A percentile compares a stretch with the other conserved stretches of the same genome.
Conservation (phyloP, 2,888 invertebrate genomes). For the Galeruca laticollis region DNA sequence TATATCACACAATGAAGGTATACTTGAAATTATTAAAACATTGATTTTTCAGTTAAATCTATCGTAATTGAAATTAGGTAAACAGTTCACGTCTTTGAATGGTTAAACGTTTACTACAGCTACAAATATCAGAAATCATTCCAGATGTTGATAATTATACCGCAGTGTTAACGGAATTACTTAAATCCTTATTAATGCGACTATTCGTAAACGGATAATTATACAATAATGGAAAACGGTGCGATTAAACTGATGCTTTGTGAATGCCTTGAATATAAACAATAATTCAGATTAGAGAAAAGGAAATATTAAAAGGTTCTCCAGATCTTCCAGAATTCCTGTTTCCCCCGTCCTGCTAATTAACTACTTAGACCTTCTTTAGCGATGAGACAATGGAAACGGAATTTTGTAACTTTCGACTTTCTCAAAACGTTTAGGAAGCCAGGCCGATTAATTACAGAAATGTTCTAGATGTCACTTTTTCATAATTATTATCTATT, state of each 20-base stretch:
- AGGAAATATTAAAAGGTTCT: constrained; percentile 37
- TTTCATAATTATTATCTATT: constrained; percentile 44
- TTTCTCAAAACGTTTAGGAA: constrained; percentile 49
- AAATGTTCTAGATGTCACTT: constrained; percentile 50
- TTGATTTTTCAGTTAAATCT: not conserved
- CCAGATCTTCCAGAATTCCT: constrained; percentile 40
- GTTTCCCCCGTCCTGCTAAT: constrained; percentile 52
- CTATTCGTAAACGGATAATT: constrained; percentile 35
- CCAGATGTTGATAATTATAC: constrained; percentile 29
- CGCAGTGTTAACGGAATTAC: constrained; percentile 30
- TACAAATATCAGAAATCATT: constrained; percentile 18
- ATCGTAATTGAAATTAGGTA: constrained; percentile 22
- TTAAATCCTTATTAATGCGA: constrained; percentile 28
- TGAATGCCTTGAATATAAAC: constrained; percentile 37
- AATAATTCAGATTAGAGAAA: constrained; percentile 39
- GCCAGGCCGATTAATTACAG: constrained; percentile 50
- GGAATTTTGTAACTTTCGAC: constrained; percentile 53
- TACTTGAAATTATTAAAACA: no score
- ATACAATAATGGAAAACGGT: constrained; percentile 36
- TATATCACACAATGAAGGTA: no score
- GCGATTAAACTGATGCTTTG: constrained; percentile 33
- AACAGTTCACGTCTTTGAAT: constrained; percentile 16
- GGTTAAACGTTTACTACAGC: not conserved
- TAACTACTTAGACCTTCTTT: constrained; percentile 53
- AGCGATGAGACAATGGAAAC: constrained; percentile 54